Base-by-base conservation (phyloP, 2,113 vertebrate species). In the Solea solea region DNA sequence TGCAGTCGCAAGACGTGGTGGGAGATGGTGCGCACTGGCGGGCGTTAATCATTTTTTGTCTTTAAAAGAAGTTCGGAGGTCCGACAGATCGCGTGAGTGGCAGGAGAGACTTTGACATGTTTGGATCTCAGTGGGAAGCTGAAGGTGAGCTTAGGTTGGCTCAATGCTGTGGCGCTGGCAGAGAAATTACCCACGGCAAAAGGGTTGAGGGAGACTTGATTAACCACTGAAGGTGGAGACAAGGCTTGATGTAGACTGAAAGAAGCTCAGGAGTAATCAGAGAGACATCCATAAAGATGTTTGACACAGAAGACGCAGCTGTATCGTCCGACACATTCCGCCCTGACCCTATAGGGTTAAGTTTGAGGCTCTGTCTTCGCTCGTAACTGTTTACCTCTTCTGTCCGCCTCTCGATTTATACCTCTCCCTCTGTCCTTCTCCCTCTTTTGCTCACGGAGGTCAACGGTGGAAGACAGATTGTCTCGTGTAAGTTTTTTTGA, bases 401-500 rank as follows among this genome's bases (percentile, higher is more conserved):
- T 71, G 67, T 44, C 75, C 88, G 68, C 80, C 74, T 74, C 63
- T 78, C 67, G 66, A 14, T 64, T 15, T 1, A 1, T 45, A 25
- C 57, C 46, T 53, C 72, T 55, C 77, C 57, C 56, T 16, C 40
- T 50, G 15, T 78, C 70, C 60, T 49, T 76, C 69, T 83, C 68
- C 78, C 56, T 77, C 62, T 76, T 74, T 79, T 82, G 79, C 67
- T 85, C 84, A 88, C 82, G 84, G 81, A 34, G 34, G 69, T 9
- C 42, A 44, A 2, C 8, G 42, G 42, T 34, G 46, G 64, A 87
- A 90, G 86, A 91, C 86, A 85, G 80, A 83, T 83, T 91, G 81
- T 77, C 79, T 82, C 64, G 64, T 51, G 53, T 66, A 63, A 76
- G 76, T 74, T 86, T 82, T 82, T 87, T 90, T 92, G 83, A 89